Evolutionary conservation across 2,888 invertebrate species (phyloP).

Genomic region (Atrina japonica): DNA sequence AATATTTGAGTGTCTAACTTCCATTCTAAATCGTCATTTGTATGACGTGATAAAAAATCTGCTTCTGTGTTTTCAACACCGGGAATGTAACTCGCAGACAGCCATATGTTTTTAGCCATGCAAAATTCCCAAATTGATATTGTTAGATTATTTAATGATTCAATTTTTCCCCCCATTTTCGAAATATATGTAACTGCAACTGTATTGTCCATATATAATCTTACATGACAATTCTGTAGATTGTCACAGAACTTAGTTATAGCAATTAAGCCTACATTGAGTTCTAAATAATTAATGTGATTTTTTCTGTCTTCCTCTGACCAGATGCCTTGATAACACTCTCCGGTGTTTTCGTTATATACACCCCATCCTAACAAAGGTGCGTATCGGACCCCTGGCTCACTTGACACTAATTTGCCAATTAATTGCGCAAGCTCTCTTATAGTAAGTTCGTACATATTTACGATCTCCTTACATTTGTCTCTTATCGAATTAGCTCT

Average conservation of each 20-base stretch:
- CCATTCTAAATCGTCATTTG: slow-evolving; percentile 32
- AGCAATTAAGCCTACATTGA: slow-evolving; percentile 26
- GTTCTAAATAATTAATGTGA: slow-evolving; percentile 28
- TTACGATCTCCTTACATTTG: neutral
- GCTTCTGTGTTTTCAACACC: slow-evolving; percentile 23
- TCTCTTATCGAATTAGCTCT: slow-evolving; percentile 17
- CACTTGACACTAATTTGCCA: slow-evolving; percentile 38
- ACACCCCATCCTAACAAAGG: slow-evolving; percentile 11
- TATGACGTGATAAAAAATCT: slow-evolving; percentile 21
- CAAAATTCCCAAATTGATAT: slow-evolving; percentile 25
- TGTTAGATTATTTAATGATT: slow-evolving; percentile 21
- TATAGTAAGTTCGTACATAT: slow-evolving; percentile 7
- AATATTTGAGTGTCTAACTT: slow-evolving; percentile 27
- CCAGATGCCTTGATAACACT: neutral
- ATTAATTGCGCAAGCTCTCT: slow-evolving; percentile 16
- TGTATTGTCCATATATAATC: slow-evolving; percentile 24
- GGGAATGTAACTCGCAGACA: slow-evolving; percentile 20
- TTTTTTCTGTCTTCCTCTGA: slow-evolving; percentile 2
- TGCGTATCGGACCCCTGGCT: slow-evolving; percentile 48
- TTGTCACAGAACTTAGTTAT: neutral
- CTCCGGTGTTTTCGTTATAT: slow-evolving; percentile 1
- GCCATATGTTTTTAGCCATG: slow-evolving; percentile 27
- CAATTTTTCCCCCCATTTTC: slow-evolving; percentile 31
- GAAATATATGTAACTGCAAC: slow-evolving; percentile 31
- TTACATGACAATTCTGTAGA: neutral